Percentiles rank a stretch among this genome's conserved stretches.
phyloP scores from a whole-genome alignment of 2,113 vertebrate species.

The Capra hircus region DNA sequence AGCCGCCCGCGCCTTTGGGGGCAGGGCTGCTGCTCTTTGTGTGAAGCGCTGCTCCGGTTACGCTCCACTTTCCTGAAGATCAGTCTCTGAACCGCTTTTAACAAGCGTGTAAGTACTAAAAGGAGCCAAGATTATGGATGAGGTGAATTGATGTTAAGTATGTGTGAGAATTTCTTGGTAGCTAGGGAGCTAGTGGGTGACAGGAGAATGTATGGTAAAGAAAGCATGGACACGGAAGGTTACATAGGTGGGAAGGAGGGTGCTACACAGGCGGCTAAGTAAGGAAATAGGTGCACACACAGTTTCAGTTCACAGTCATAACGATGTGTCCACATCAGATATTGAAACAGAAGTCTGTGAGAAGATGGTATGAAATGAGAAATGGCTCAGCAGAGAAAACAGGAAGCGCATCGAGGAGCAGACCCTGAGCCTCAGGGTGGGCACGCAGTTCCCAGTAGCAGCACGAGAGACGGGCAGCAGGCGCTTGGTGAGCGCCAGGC shows the following conservation, averaged over 20 bases:
- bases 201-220: not conserved
- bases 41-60: not conserved
- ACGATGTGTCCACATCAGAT: not conserved
- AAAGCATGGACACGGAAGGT: not conserved
- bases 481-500: rapidly evolving
- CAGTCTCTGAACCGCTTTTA: not conserved
- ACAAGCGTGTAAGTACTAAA: not conserved
- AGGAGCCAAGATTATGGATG: not conserved
- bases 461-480: rapidly evolving
- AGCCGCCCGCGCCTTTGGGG: rapidly evolving
- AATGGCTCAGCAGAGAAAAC: not conserved
- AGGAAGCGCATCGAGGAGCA: rapidly evolving
- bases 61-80: not conserved
- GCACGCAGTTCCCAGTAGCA: rapidly evolving
- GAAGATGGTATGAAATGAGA: not conserved
- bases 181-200: not conserved
- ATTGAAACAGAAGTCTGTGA: not conserved
- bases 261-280: not conserved
- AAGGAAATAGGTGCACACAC: not conserved
- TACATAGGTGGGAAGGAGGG: not conserved
- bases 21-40: not conserved
- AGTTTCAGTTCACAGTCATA: not conserved
- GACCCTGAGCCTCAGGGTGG: not conserved
- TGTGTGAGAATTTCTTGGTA: not conserved
- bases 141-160: not conserved